Conservation (phyloP, 2,797 vertebrate genomes). For the Melanotaenia trifasciata region DNA sequence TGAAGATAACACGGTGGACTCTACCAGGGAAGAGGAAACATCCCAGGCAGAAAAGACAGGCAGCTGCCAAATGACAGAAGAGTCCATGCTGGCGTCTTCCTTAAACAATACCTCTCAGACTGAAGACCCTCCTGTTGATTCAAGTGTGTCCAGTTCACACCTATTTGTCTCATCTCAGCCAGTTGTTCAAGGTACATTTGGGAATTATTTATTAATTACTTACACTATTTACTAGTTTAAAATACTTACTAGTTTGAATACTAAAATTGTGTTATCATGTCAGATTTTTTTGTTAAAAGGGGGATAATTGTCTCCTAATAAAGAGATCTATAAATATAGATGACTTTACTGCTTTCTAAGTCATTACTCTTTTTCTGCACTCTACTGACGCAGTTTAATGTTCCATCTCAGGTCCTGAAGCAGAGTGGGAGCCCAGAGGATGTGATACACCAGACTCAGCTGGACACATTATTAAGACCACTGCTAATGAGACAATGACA, state of each 20-base stretch:
- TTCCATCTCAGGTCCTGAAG: conserved; percentile 63
- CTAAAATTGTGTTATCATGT: background rate
- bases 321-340: background rate
- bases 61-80: conserved; percentile 53
- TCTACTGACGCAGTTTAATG: background rate
- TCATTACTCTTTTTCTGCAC: background rate
- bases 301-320: background rate
- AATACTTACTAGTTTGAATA: background rate
- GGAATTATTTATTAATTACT: background rate
- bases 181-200: conserved; percentile 67
- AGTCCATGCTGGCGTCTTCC: conserved; percentile 69
- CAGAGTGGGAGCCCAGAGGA: conserved; percentile 76
- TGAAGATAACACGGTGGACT: conserved; percentile 60
- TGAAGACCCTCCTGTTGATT: conserved; percentile 57
- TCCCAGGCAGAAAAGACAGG: conserved; percentile 62
- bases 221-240: background rate
- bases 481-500: conserved; percentile 52
- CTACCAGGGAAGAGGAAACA: conserved; percentile 54
- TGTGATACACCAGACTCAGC: conserved; percentile 82
- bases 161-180: conserved; percentile 50
- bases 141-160: conserved; percentile 47
- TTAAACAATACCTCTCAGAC: conserved; percentile 64
- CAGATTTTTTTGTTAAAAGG: too few relatives aligned
- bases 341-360: background rate
- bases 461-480: conserved; percentile 51